phyloP scores from a whole-genome alignment of 2,888 invertebrate genomes.

The Phorcus lineatus region DNA sequence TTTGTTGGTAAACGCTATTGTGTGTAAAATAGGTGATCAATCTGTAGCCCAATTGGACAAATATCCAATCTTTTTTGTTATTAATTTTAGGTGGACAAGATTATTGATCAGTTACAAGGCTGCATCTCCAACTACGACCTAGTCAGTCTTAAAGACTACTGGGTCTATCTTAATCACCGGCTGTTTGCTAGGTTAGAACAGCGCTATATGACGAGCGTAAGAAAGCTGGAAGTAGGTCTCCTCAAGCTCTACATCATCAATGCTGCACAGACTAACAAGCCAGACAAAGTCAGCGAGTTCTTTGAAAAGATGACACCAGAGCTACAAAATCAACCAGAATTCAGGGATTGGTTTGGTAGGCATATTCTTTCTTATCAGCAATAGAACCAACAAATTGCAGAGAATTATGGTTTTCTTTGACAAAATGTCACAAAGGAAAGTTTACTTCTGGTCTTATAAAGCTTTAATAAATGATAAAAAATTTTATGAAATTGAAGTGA shows the following conservation, averaged over 20 bases:
- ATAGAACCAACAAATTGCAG: too few relatives aligned
- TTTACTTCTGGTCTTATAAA: too few relatives aligned
- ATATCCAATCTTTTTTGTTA: not conserved
- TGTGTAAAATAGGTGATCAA: too few relatives aligned
- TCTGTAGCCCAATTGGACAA: too few relatives aligned
- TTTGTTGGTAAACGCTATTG: too few relatives aligned
- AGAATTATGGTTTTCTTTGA: too few relatives aligned
- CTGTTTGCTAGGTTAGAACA: slow-evolving; percentile 92
- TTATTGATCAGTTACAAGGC: slow-evolving; percentile 85
- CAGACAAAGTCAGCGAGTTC: slow-evolving; percentile 92
- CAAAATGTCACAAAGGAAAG: too few relatives aligned
- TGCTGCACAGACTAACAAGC: slow-evolving; percentile 86
- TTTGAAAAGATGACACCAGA: slow-evolving; percentile 90
- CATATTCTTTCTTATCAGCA: slow-evolving; percentile 46
- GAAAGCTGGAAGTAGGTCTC: slow-evolving; percentile 70
- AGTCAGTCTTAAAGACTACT: slow-evolving; percentile 87
- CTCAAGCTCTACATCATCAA: slow-evolving; percentile 92
- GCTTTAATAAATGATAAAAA: too few relatives aligned
- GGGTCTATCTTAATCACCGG: slow-evolving; percentile 90
- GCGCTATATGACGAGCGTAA: slow-evolving; percentile 80
- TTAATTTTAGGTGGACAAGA: slow-evolving; percentile 71
- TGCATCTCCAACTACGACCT: slow-evolving; percentile 87
- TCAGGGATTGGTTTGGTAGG: slow-evolving; percentile 99
- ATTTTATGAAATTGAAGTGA: too few relatives aligned
- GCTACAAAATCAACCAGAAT: slow-evolving; percentile 90